These are phyloP conservation scores for Phytoseiulus persimilis DNA, from an alignment of 2,888 invertebrate genomes.

Conservation along the genomic window DNA sequence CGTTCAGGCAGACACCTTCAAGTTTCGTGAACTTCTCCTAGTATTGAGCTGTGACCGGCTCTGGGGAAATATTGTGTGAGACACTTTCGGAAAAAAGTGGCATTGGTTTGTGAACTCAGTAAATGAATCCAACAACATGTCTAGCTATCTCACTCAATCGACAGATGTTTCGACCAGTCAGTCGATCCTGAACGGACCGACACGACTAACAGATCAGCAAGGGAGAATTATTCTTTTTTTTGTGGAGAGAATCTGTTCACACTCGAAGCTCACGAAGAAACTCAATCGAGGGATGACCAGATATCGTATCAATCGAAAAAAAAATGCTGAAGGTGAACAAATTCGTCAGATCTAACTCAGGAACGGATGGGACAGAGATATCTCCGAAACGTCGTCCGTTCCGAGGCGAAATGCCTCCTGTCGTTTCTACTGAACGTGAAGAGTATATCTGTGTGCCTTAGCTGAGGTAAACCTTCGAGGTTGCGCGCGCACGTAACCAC, in stretches of 20 bases:
- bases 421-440: neutral
- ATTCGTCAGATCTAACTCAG: neutral
- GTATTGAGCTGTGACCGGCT: neutral
- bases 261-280: neutral
- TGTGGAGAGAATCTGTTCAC: neutral
- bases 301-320: no score
- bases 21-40: neutral
- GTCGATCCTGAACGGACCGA: neutral
- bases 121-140: neutral
- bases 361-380: neutral
- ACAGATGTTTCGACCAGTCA: neutral
- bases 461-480: slow-evolving; percentile 37
- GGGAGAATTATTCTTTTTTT: neutral
- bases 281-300: no score
- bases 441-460: slow-evolving; percentile 29
- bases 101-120: neutral
- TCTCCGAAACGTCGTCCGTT: neutral
- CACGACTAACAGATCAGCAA: neutral
- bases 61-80: neutral
- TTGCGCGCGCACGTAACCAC: slow-evolving; percentile 30
- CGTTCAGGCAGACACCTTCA: neutral
- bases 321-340: neutral
- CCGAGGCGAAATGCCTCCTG: neutral
- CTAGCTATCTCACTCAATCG: neutral
- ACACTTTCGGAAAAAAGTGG: neutral